A percentile compares a stretch with the other conserved stretches of the same genome.
Conservation (phyloP, 1,140 invertebrate genomes). For the Euwallacea similis region DNA sequence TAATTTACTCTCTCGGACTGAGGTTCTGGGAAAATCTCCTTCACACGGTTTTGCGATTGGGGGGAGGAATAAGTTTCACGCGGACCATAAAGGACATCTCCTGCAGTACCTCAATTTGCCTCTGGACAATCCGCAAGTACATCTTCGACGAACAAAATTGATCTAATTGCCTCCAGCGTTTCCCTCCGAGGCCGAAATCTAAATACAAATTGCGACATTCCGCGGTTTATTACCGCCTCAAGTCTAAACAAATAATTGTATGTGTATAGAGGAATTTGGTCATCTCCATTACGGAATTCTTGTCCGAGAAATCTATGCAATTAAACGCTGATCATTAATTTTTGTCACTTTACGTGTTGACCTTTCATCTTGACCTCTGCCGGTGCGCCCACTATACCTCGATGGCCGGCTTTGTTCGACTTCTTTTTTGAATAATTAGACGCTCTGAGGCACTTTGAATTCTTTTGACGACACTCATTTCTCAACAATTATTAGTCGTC, state of each 20-base stretch:
- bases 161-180: background rate
- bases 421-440: too few relatives aligned
- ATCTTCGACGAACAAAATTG: background rate
- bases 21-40: conserved; percentile 8
- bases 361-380: background rate
- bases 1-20: conserved; percentile 13
- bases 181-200: background rate
- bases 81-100: too few relatives aligned
- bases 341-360: conserved; percentile 1
- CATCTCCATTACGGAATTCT: background rate
- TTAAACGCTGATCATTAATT: conserved; percentile 6
- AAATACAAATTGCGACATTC: conserved; percentile 1
- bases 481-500: too few relatives aligned
- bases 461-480: too few relatives aligned
- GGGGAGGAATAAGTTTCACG: too few relatives aligned
- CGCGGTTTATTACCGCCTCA: background rate
- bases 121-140: too few relatives aligned
- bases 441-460: too few relatives aligned
- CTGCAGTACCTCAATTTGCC: too few relatives aligned
- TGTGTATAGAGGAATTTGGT: background rate
- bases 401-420: too few relatives aligned
- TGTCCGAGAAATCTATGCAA: background rate
- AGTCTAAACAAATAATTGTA: background rate
- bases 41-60: too few relatives aligned
- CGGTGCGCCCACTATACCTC: too few relatives aligned